These are phyloP conservation scores for Drosophila tripunctata DNA, from an alignment of 2,888 invertebrate genomes.

Conservation along the genomic window DNA sequence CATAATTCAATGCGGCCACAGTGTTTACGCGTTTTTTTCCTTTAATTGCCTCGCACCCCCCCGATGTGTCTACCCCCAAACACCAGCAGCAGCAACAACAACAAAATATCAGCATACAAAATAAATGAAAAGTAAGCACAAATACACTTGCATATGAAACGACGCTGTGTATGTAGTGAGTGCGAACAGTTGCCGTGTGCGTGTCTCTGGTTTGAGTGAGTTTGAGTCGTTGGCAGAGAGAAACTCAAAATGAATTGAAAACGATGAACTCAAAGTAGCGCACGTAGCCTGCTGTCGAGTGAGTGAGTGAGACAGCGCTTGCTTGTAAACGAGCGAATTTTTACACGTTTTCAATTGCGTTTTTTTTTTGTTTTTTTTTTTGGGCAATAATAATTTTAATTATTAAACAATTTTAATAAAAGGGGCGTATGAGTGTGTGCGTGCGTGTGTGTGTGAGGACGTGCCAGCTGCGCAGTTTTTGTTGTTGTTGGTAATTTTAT, in stretches of 20 bases:
- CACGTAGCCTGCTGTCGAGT: constrained; percentile 53
- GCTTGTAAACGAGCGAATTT: constrained; percentile 13
- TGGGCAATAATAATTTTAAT: constrained; percentile 36
- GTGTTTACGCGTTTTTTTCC: constrained; percentile 45
- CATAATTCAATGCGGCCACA: constrained; percentile 40
- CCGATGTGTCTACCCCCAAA: too few species aligned
- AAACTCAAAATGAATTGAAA: constrained; percentile 79
- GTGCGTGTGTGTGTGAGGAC: not conserved
- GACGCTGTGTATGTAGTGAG: constrained; percentile 13
- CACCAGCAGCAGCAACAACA: too few species aligned
- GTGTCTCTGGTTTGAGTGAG: constrained; percentile 42
- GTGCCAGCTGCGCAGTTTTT: not conserved
- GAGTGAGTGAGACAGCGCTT: constrained; percentile 11
- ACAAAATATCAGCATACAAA: constrained; percentile 34
- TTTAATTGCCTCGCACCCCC: constrained; percentile 22
- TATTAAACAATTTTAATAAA: constrained; percentile 26
- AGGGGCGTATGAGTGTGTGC: constrained; percentile 14
- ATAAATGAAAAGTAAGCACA: constrained; percentile 64
- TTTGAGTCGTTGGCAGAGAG: constrained; percentile 52
- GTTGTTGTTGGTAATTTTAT: not conserved
- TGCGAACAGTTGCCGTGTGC: constrained; percentile 24
- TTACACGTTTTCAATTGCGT: constrained; percentile 67
- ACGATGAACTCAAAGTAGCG: constrained; percentile 80
- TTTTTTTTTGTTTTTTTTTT: constrained; percentile 64
- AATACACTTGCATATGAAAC: constrained; percentile 37